These are phyloP conservation scores for Champsocephalus gunnari DNA, from an alignment of 2,797 vertebrate genomes.

Conservation along the genomic window DNA sequence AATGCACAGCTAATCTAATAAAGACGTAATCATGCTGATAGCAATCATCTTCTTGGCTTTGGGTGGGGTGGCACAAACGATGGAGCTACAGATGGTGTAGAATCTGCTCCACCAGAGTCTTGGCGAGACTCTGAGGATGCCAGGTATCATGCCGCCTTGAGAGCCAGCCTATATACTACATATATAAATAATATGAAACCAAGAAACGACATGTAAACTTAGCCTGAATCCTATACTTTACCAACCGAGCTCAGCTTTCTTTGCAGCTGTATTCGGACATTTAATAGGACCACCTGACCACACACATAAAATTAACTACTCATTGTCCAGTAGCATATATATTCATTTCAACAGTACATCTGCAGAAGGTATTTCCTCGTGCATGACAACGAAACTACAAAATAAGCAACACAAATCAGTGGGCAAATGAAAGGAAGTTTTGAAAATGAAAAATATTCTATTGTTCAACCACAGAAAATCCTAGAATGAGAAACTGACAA, in stretches of 20 bases:
- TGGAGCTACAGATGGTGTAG: slow-evolving; percentile 73
- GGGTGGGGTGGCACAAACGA: slow-evolving; percentile 57
- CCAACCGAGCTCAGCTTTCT: neutral
- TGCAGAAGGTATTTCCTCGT: neutral
- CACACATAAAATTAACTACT: neutral
- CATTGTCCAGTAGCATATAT: neutral
- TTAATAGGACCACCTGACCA: neutral
- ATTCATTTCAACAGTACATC: neutral
- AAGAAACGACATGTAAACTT: neutral
- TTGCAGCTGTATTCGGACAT: neutral
- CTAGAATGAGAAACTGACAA: neutral
- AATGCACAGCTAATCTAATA: slow-evolving; percentile 78
- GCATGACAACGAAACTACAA: too few relatives aligned
- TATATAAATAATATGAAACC: neutral
- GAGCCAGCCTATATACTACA: slow-evolving; percentile 12
- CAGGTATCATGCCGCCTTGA: slow-evolving; percentile 45
- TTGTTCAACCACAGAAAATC: neutral
- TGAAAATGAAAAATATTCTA: neutral
- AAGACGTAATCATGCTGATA: slow-evolving; percentile 74
- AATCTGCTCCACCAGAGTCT: slow-evolving; percentile 68
- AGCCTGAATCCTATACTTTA: neutral
- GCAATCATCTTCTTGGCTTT: slow-evolving; percentile 78
- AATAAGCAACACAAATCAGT: too few relatives aligned
- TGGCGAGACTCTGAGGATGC: slow-evolving; percentile 58
- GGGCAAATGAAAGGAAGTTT: neutral